Evolutionary conservation across 2,797 vertebrate genomes (phyloP), one percentile per base, ranked within the genome.

Genomic region (Sparus aurata): DNA sequence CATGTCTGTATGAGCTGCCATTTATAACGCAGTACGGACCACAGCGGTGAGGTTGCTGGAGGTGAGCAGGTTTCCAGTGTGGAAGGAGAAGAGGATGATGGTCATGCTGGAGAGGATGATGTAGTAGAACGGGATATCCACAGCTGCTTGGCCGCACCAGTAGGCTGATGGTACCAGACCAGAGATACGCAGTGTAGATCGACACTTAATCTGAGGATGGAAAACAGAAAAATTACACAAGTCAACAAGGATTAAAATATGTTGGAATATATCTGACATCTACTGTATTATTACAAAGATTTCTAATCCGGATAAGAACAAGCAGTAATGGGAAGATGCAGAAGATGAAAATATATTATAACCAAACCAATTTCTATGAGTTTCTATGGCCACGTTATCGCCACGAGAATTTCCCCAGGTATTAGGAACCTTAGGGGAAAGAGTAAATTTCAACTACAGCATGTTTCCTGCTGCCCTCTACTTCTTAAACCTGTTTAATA

Each of bases 131-230:
- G 93, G 95, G 58, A 98, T 70, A 69, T 99, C 98, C 84, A 99
- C 95, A 3, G 96, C 89, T 0, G 97, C 97, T 88, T 96, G 97
- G 1, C 98, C 97, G 0, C 95, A 97, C 98, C 98, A 99, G 92
- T 99, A 99, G 0, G 97, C 98, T 0, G 97, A 99, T 0, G 98
- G 97, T 0, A 96, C 74, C 89, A 99, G 92, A 12, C 98, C 98
- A 0, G 97, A 98, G 72, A 96, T 89, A 23, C 96, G 88, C 27
- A 99, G 92, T 0, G 96, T 98, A 0, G 95, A 94, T 7, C 90
- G 95, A 72, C 95, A 95, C 93, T 96, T 97, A 11, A 89, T 94
- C 98, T 99, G 86, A 49, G 60, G 2, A 58, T 13, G 60, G 73
- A 8, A 25, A 69, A n/a, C n/a, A n/a, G 23, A 66, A 7, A 64